Conservation (phyloP, 2,888 invertebrate species). For the Polydesmus complanatus region DNA sequence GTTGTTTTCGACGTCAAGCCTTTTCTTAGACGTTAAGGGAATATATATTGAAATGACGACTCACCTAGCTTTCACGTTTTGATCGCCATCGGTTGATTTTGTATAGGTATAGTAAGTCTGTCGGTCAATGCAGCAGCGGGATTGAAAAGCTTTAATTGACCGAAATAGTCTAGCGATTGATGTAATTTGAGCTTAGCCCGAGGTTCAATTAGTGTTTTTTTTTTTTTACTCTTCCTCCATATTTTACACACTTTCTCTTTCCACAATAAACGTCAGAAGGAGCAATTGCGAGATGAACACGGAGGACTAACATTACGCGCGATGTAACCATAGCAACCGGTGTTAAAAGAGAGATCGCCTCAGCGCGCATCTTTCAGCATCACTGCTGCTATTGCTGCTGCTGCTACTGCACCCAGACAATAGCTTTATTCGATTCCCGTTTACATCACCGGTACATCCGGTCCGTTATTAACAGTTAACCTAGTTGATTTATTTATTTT, state of each 20-base stretch:
- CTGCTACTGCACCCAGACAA: no score
- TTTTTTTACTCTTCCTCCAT: neutral
- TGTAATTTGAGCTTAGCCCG: neutral
- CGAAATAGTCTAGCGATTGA: neutral
- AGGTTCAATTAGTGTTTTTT: neutral
- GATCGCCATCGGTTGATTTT: no score
- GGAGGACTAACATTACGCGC: neutral
- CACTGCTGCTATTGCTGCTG: neutral
- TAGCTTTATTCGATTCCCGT: no score
- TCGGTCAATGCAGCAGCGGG: neutral
- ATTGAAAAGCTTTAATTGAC: neutral
- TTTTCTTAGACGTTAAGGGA: no score
- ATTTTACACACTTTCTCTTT: neutral
- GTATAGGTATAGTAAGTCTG: no score
- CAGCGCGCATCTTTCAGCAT: neutral
- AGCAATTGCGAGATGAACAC: neutral
- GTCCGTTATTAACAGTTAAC: no score
- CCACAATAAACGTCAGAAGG: neutral
- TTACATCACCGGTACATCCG: no score
- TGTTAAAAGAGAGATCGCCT: neutral
- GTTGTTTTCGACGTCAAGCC: no score
- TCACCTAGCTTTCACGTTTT: no score
- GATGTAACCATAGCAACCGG: neutral
- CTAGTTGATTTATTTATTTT: no score
- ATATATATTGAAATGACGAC: no score